Conservation (phyloP, 2,797 vertebrate genomes). For the Peromyscus melanophrys region DNA sequence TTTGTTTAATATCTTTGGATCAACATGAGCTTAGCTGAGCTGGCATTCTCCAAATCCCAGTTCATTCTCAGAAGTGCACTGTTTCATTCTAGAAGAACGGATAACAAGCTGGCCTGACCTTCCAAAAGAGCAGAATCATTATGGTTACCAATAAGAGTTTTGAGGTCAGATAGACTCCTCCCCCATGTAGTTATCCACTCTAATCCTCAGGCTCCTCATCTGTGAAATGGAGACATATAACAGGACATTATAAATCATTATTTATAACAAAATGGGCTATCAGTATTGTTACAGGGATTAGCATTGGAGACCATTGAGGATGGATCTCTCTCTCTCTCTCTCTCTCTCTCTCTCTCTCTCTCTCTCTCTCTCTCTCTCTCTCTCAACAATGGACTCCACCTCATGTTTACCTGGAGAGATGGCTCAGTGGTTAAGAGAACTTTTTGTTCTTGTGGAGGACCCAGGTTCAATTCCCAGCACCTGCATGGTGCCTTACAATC, state of each 20-base stretch:
- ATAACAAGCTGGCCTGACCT: not conserved
- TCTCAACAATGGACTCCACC: not conserved
- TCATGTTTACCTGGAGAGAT: not conserved
- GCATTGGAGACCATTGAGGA: not conserved
- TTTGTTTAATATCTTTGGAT: slow-evolving; percentile 59
- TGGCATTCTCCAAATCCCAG: not conserved
- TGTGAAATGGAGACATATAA: not conserved
- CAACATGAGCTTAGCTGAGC: slow-evolving; percentile 64
- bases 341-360: not conserved
- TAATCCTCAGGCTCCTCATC: not conserved
- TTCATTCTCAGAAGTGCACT: not conserved
- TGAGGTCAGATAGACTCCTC: not conserved
- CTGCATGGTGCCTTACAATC: not conserved
- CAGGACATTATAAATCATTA: not conserved
- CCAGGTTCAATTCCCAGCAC: not conserved
- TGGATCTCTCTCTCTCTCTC: too few relatives aligned
- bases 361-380: not conserved
- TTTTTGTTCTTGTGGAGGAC: not conserved
- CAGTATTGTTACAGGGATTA: not conserved
- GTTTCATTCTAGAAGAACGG: not conserved
- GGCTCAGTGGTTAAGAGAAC: not conserved
- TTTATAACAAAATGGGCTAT: not conserved
- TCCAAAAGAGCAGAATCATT: not conserved
- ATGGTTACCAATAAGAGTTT: not conserved
- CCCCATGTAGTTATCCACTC: not conserved